Base-by-base conservation (phyloP, 2,797 vertebrate genomes). In the Neomorphus geoffroyi region DNA sequence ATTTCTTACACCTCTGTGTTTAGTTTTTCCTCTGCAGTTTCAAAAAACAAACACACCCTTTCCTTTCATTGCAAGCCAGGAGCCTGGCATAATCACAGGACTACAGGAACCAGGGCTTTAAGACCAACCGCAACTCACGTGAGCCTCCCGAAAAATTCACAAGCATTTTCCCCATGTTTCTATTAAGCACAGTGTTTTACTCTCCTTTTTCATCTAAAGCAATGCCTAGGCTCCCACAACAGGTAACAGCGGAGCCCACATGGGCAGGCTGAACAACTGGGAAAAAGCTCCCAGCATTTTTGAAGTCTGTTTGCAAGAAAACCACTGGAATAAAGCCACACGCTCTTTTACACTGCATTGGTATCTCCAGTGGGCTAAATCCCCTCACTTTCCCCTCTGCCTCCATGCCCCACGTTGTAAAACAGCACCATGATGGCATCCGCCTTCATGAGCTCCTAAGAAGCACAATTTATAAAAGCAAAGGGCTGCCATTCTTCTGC, bases 271-370 rank as follows among this genome's bases (percentile, higher is more conserved):
- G 46, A 91, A 60, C 22, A 66, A 51, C 26, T 5, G 17, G 13
- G 30, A 74, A 70, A 66, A 83, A 50, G 3, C 37, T 51, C 26
- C 28, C 8, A 26, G 46, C 19, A 15, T 60, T 88, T 80, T 39
- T 70, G 41, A 57, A 79, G 35, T 23, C 60, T 78, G 18, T 54
- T 39, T 37, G 39, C 22, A 33, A 71, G 32, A 43, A 13, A 41
- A 53, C 23, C 19, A 7, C 21, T 8, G 21, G 64, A 90, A 64
- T 53, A 87, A 72, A 72, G 32, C 13, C 39, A 15, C 45, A 26
- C 2, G 3, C 39, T 58, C 39, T 32, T 74, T 54, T 12, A 62
- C 30, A 8, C 48, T 28, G 27, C 24, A 9, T 16, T 2, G 0
- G 18, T 66, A 37, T 10, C 57, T 45, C n/a, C 14, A 45, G 41